Percentiles rank a stretch among this genome's conserved stretches.
Conservation (phyloP, 37 sponge, comb jelly and placozoan species). For the Ephydatia muelleri region DNA sequence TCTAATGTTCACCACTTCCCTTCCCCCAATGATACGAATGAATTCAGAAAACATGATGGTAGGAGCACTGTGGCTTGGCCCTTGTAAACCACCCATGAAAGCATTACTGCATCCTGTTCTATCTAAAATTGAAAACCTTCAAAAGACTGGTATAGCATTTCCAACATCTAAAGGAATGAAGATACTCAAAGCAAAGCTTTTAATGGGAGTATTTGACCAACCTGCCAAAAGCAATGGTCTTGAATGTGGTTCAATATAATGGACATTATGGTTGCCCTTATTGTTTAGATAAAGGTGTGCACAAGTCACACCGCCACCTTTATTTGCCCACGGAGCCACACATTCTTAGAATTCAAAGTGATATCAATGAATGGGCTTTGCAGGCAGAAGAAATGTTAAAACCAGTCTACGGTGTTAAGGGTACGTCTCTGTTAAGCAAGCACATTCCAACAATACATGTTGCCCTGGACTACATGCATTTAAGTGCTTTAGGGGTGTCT, state of each 20-base stretch:
- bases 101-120: neutral
- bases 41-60: no score
- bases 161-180: neutral
- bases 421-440: neutral
- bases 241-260: constrained; percentile 3
- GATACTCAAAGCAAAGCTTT: constrained; percentile 9
- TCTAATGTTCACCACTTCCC: no score
- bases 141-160: neutral
- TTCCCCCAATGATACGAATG: no score
- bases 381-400: neutral
- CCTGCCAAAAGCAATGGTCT: constrained; percentile 14
- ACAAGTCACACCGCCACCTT: constrained; percentile 4
- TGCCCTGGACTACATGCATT: constrained; percentile 12
- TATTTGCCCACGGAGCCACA: neutral
- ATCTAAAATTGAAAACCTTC: neutral
- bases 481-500: neutral
- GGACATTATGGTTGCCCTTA: constrained; percentile 11
- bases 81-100: neutral
- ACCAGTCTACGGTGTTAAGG: constrained; percentile 8
- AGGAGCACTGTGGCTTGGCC: no score
- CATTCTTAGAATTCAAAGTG: neutral
- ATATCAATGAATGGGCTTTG: neutral
- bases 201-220: constrained; percentile 19
- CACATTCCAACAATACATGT: neutral
- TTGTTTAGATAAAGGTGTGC: constrained; percentile 15